Conservation (phyloP, 2,113 vertebrate species). For the Dasyprocta punctata region DNA sequence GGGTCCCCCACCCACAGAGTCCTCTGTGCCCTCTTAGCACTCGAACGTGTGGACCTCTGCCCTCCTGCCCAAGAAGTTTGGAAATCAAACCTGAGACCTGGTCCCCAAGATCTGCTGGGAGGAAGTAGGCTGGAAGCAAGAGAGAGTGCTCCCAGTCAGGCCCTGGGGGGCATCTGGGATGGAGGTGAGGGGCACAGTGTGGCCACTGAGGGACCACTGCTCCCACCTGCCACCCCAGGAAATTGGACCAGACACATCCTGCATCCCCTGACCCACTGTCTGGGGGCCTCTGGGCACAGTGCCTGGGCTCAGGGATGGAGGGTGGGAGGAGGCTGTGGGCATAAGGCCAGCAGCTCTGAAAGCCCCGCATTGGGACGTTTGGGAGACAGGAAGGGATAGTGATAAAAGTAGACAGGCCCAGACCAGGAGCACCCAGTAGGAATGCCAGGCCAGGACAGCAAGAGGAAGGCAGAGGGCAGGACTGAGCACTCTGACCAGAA, state of each 20-base stretch:
- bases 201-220: background rate
- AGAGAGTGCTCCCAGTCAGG: accelerated
- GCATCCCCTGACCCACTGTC: background rate
- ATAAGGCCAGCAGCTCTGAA: background rate
- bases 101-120: background rate
- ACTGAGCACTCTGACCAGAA: background rate
- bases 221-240: background rate
- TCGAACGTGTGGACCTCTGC: background rate
- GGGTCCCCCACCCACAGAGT: background rate
- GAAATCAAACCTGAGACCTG: background rate
- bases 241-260: background rate
- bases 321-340: background rate
- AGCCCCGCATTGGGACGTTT: accelerated
- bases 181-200: background rate
- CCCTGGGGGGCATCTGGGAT: background rate
- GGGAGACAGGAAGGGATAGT: too few species aligned
- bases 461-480: background rate
- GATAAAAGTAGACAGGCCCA: background rate
- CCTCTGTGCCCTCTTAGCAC: background rate
- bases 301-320: background rate
- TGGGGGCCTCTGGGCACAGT: background rate
- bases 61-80: background rate
- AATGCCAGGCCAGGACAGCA: background rate
- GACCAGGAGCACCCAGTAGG: background rate
- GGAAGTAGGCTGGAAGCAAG: background rate